Evolutionary conservation across 1,140 invertebrate species (phyloP).

Genomic region (Tetranychus urticae): DNA sequence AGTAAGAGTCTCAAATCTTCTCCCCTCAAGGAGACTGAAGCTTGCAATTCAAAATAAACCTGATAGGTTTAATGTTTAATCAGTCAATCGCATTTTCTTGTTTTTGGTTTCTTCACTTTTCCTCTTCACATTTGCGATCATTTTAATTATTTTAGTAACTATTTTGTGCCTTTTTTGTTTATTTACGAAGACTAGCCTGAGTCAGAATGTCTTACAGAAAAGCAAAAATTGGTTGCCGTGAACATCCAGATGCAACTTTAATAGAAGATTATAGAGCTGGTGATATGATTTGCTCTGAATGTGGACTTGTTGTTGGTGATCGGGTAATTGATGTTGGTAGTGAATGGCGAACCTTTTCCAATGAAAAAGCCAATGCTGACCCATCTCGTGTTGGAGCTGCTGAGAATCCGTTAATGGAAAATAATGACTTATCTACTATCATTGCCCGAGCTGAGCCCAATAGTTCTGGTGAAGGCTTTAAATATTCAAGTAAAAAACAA

Average conservation of each 20-base stretch:
- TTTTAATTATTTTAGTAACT: too few species aligned
- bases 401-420: constrained; percentile 75
- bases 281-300: constrained; percentile 95
- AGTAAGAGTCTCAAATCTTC: too few species aligned
- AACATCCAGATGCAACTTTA: constrained; percentile 80
- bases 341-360: constrained; percentile 99
- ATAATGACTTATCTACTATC: constrained; percentile 87
- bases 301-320: constrained; percentile 95
- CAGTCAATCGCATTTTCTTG: too few species aligned
- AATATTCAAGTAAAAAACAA: constrained; percentile 79
- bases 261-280: constrained; percentile 97
- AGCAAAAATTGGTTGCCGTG: constrained; percentile 46
- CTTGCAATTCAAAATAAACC: too few species aligned
- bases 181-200: too few species aligned
- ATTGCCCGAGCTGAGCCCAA: constrained; percentile 71
- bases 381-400: constrained; percentile 85
- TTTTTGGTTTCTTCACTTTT: too few species aligned
- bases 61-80: too few species aligned
- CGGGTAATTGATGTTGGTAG: constrained; percentile 99
- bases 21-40: too few species aligned
- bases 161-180: too few species aligned
- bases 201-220: not conserved
- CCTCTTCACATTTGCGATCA: too few species aligned
- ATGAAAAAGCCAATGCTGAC: constrained; percentile 87
- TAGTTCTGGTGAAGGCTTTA: constrained; percentile 55